Percentiles rank a stretch among this genome's conserved stretches.
Evolutionary conservation across 2,888 invertebrate genomes (phyloP).

Genomic region (Sarcophaga subvicina): DNA sequence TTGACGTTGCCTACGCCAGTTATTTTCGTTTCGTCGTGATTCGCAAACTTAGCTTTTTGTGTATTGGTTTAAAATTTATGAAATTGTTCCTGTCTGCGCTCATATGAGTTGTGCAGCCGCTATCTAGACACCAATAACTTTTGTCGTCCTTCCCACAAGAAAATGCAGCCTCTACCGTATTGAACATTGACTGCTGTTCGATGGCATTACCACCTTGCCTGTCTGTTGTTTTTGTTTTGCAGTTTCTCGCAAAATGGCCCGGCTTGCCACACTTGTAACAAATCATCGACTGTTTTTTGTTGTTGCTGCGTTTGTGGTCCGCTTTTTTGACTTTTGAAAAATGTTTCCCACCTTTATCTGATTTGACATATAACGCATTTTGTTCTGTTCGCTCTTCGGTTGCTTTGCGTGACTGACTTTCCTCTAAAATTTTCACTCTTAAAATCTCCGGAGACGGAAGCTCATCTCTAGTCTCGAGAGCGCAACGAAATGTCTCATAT

Average conservation of each 20-base stretch:
- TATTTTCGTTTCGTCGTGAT: slow-evolving; percentile 60
- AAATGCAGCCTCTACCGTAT: background rate
- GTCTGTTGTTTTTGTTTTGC: slow-evolving; percentile 20
- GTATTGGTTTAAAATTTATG: slow-evolving; percentile 17
- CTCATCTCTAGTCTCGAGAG: too few species aligned
- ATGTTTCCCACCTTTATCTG: slow-evolving; percentile 7
- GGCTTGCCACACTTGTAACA: slow-evolving; percentile 44
- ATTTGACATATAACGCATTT: background rate
- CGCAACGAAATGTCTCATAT: too few species aligned
- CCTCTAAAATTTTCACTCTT: slow-evolving; percentile 13
- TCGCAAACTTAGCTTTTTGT: slow-evolving; percentile 59
- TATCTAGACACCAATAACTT: slow-evolving; percentile 42
- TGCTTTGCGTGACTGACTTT: slow-evolving; percentile 44
- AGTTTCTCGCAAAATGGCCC: slow-evolving; percentile 52
- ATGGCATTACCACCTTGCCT: background rate
- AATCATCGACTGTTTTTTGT: slow-evolving; percentile 12
- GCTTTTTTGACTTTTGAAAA: background rate
- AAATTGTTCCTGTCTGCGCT: slow-evolving; percentile 32
- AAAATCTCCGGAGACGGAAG: too few species aligned
- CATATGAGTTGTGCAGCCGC: slow-evolving; percentile 51
- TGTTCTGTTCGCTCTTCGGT: slow-evolving; percentile 43
- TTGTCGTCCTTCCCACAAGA: slow-evolving; percentile 31
- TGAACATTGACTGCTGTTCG: slow-evolving; percentile 29
- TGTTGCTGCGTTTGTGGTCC: background rate
- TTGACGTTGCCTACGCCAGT: slow-evolving; percentile 40